Base-by-base conservation (phyloP, 2,113 vertebrate genomes). In the Rhagologus leucostigma region DNA sequence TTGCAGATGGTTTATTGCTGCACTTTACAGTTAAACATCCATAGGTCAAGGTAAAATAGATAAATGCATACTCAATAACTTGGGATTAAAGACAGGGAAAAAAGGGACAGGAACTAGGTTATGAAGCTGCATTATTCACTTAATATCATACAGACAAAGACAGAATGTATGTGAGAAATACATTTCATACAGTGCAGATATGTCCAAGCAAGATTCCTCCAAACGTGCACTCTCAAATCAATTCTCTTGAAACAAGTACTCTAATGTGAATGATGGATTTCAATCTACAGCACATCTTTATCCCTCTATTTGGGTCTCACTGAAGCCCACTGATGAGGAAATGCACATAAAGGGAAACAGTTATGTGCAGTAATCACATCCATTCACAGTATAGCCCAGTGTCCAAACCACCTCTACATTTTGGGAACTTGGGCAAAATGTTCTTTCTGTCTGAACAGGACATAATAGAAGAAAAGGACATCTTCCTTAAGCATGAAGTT, bases 281-380 rank as follows among this genome's bases (percentile, higher is more conserved):
- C 63, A 60, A 69, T 57, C 52, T 76, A 83, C 23, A 55, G 21
- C 30, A 89, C 11, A 20, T 56, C 19, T 62, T 70, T 71, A 53
- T 53, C 32, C 23, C 30, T 82, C 56, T 68, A 2, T 24, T 56
- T 78, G 32, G 8, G 47, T 67, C 52, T 75, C 76, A 88, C 8
- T 80, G 53, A 39, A 89, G 33, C 29, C 29, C 67, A 49, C 8
- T 39, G 29, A 68, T 21, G 41, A 71, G 60, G 35, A 70, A 42
- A 85, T 39, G 23, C 18, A 82, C 90, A 41, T 57, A 24, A 39
- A 84, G 29, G 35, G 41, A 35, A 73, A 84, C 14, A 47, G 30
- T 35, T 62, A 52, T 0, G 0, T 57, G 8, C 16, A 62, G 24
- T 24, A 64, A 77, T 46, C 37, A 39, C 1, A 4, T 7, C 41